Base-by-base conservation (phyloP, 2,888 invertebrate genomes). In the Malthinus seriepunctatus region DNA sequence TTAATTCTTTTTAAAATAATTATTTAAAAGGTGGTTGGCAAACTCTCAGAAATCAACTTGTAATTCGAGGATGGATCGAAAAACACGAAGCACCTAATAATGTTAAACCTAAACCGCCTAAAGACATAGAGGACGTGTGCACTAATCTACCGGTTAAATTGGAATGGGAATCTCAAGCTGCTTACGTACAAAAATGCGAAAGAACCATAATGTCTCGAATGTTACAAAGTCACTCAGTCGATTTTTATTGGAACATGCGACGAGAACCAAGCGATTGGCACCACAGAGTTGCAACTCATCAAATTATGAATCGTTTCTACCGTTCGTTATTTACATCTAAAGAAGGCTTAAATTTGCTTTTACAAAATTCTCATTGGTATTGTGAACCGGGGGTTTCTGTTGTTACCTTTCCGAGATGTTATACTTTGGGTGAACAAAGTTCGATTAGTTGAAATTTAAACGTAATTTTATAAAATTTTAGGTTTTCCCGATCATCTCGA, bases 301-400 rank as follows among this genome's bases (percentile, higher is more conserved):
- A 90, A 75, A 81, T 89, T 52, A 87, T 90, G 70, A 88, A 88
- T 76, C 88, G 95, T 70, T 95, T 91, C 77, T 89, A 89, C 67
- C 86, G 91, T 69, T 93, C 94, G 1, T 85, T 90, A 50, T 96
- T 96, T 74, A 95, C 96, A 0, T 94, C 95, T 0, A 97, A 97
- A 83, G 95, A 95, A 76, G 93, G 93, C 2, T 78, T 94, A 32
- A 91, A 91, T 64, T 81, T 86, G 14, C 87, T 89, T 58, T 78
- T 94, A 35, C 88, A 88, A 48, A 91, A 93, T 74, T 88, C 91
- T 80, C 89, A 93, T 73, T 93, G 93, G 92, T 89, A 88, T 74
- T 89, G 88, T 47, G 92, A 93, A 68, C 88, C 89, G 7, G 91
- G 90, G 7, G 86, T 92, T 32, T 88, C 93, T 0, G 82, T 88